phyloP scores from a whole-genome alignment of 2,797 vertebrate genomes.

The Antrozous pallidus region DNA sequence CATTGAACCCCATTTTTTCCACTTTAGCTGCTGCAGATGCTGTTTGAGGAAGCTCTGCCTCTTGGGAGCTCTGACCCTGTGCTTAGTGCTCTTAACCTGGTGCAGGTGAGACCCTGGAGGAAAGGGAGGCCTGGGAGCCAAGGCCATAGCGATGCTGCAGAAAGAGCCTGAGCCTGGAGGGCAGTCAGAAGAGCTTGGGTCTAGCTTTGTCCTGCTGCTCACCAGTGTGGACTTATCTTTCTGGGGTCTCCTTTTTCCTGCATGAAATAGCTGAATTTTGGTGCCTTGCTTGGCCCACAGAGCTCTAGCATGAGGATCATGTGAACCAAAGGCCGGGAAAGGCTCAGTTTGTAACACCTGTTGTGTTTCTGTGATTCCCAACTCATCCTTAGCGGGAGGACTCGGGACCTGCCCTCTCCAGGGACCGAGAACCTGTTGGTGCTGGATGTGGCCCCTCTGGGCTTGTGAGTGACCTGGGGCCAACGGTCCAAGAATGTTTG shows the following conservation, averaged over 20 bases:
- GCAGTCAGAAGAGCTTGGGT: background rate
- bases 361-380: slow-evolving; percentile 63
- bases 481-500: background rate
- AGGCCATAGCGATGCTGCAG: background rate
- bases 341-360: background rate
- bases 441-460: slow-evolving; percentile 83
- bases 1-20: background rate
- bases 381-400: slow-evolving; percentile 84
- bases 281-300: background rate
- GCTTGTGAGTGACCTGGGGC: slow-evolving; percentile 81
- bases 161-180: background rate
- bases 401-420: slow-evolving; percentile 84
- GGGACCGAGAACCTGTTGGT: slow-evolving; percentile 73
- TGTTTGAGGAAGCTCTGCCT: slow-evolving; percentile 81
- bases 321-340: background rate
- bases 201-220: background rate
- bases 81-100: slow-evolving; percentile 84
- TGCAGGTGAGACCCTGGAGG: slow-evolving; percentile 84
- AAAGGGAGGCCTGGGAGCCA: background rate
- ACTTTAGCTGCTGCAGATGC: slow-evolving; percentile 81
- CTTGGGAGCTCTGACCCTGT: background rate
- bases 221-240: background rate
- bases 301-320: background rate
- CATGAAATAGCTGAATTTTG: background rate
- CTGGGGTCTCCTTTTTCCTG: background rate